Conservation (phyloP, 2,888 invertebrate genomes). For the Clepsis dumicolana region DNA sequence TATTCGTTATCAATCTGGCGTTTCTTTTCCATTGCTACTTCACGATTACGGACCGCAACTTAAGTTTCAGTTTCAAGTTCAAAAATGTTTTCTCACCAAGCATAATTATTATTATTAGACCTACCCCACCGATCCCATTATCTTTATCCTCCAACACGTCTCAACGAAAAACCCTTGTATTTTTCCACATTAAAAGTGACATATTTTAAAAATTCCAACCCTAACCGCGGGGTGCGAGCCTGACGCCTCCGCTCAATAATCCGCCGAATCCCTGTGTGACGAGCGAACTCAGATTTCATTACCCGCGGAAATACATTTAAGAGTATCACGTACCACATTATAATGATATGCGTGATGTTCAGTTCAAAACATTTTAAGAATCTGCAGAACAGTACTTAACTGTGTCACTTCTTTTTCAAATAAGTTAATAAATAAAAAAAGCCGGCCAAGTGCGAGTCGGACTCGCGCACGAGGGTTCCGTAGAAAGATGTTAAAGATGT, state of each 20-base stretch:
- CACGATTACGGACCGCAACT: too few relatives aligned
- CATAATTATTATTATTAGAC: background rate
- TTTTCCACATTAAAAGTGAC: background rate
- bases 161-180: background rate
- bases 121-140: background rate
- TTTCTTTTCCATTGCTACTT: too few relatives aligned
- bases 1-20: too few relatives aligned
- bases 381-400: too few relatives aligned
- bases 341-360: slow-evolving; percentile 20
- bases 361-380: background rate
- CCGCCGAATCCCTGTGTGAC: slow-evolving; percentile 42
- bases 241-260: slow-evolving; percentile 58
- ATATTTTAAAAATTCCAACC: slow-evolving; percentile 49
- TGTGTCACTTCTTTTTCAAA: background rate
- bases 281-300: slow-evolving; percentile 62
- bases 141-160: background rate
- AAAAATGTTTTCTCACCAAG: too few relatives aligned
- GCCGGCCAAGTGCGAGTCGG: too few relatives aligned
- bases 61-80: too few relatives aligned
- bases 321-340: slow-evolving; percentile 42
- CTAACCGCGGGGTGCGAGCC: slow-evolving; percentile 57
- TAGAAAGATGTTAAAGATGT: too few relatives aligned
- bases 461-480: too few relatives aligned
- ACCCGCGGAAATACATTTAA: slow-evolving; percentile 52
- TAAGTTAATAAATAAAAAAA: too few relatives aligned